phyloP scores from a whole-genome alignment of 2,888 invertebrate species.

The Xanthia togata region DNA sequence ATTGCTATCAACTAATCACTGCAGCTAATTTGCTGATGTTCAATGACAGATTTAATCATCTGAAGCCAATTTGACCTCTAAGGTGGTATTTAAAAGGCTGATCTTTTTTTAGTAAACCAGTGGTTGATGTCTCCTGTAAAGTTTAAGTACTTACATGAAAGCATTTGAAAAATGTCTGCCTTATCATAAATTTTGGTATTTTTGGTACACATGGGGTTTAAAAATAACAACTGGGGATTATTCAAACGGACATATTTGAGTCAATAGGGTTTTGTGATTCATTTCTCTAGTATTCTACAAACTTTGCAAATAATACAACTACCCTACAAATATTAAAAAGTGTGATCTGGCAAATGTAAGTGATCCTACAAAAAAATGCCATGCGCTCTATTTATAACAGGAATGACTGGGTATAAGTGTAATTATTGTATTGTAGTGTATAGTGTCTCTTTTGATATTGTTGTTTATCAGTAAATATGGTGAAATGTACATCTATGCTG shows the following conservation, averaged over 20 bases:
- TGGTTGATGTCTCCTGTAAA: slow-evolving; percentile 3
- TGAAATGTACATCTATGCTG: slow-evolving; percentile 13
- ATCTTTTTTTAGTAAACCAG: not conserved
- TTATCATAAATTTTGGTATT: not conserved
- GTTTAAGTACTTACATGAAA: not conserved
- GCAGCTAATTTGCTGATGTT: not conserved
- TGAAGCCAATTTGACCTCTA: not conserved
- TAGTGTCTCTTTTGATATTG: slow-evolving; percentile 20
- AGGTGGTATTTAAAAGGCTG: not conserved
- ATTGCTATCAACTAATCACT: not conserved
- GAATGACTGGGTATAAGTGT: not conserved
- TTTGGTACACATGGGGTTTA: not conserved
- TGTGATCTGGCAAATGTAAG: not conserved
- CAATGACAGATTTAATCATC: not conserved
- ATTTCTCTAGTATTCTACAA: not conserved
- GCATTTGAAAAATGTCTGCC: not conserved
- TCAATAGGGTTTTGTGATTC: not conserved
- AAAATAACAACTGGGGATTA: not conserved
- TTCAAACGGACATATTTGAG: not conserved
- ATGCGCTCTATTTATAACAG: slow-evolving; percentile 3
- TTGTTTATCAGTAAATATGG: slow-evolving; percentile 3
- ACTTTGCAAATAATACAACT: slow-evolving; percentile 21
- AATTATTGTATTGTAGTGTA: too few relatives aligned
- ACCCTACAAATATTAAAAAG: slow-evolving; percentile 32
- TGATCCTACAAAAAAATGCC: slow-evolving; percentile 13